Evolutionary conservation across 2,888 invertebrate species (phyloP).

Genomic region (Diarsia mendica): DNA sequence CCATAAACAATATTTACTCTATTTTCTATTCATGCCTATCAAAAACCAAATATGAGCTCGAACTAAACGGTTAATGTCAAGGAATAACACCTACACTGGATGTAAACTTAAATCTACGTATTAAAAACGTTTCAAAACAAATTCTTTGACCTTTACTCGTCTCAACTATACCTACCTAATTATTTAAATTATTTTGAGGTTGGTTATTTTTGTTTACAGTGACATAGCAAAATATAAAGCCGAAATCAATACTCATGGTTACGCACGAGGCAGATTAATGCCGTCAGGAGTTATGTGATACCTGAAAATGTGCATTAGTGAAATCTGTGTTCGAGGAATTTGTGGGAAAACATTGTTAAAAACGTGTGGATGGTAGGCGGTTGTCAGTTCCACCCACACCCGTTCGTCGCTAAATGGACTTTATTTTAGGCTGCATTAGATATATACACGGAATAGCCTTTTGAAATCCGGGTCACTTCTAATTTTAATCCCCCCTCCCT

Average conservation of each 20-base stretch:
- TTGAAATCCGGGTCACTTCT: constrained; percentile 74
- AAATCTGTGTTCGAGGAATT: constrained; percentile 63
- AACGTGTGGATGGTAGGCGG: constrained; percentile 67
- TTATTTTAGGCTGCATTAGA: constrained; percentile 77
- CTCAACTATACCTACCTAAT: constrained; percentile 2
- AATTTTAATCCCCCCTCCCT: constrained; percentile 72
- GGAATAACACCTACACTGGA: constrained; percentile 30
- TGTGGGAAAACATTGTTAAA: constrained; percentile 66
- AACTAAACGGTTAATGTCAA: constrained; percentile 38
- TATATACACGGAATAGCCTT: constrained; percentile 67
- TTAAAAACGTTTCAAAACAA: constrained; percentile 16
- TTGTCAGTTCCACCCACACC: constrained; percentile 71
- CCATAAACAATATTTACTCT: constrained; percentile 2
- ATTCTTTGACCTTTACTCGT: constrained; percentile 32
- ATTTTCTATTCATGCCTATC: neutral
- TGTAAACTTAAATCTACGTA: constrained; percentile 7
- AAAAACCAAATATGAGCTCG: neutral
- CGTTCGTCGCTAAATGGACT: constrained; percentile 69
- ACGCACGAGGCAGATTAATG: neutral
- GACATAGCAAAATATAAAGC: neutral
- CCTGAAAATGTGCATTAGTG: constrained; percentile 48
- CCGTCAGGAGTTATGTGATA: neutral
- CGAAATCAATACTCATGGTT: neutral
- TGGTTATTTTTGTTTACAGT: constrained; percentile 8
- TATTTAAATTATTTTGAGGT: constrained; percentile 17